phyloP scores from a whole-genome alignment of 1,140 invertebrate genomes.

The Zaprionus ornatus region DNA sequence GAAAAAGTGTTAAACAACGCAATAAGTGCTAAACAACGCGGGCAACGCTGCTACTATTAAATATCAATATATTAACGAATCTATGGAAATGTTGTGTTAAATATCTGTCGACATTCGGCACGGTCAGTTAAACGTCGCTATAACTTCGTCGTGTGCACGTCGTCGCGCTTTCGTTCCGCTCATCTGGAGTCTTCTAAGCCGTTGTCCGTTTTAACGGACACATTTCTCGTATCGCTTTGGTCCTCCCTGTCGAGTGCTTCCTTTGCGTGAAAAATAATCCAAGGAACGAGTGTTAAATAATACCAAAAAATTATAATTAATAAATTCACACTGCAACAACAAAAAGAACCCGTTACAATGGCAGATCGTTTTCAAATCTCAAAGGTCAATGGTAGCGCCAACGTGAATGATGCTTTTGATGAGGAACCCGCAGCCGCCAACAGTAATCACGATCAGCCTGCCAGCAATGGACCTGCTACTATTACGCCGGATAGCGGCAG shows the following conservation, averaged over 20 bases:
- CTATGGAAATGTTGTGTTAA: constrained; percentile 29
- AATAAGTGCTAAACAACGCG: constrained; percentile 38
- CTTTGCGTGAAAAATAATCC: constrained; percentile 3
- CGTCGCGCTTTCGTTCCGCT: constrained; percentile 8
- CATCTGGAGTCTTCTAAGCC: background rate
- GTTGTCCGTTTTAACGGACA: constrained; percentile 1
- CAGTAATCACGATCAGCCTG: constrained; percentile 9
- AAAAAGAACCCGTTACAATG: constrained; percentile 38
- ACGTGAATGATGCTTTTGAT: constrained; percentile 60
- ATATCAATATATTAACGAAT: constrained; percentile 15
- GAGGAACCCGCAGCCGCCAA: constrained; percentile 37
- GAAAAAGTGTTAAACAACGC: constrained; percentile 1
- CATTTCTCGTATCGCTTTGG: background rate
- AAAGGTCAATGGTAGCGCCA: constrained; percentile 72
- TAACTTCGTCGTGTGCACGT: constrained; percentile 42
- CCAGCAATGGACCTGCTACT: constrained; percentile 32
- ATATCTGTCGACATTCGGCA: constrained; percentile 31
- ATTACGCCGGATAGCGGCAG: constrained; percentile 22
- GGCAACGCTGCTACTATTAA: background rate
- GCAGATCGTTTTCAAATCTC: constrained; percentile 76
- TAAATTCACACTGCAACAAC: background rate
- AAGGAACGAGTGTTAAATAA: constrained; percentile 18
- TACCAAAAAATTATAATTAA: background rate
- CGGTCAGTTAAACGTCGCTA: constrained; percentile 46
- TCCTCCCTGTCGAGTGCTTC: constrained; percentile 15